These are phyloP conservation scores for Sinosuthora webbiana DNA, from an alignment of 2,113 vertebrate species.

Conservation along the genomic window DNA sequence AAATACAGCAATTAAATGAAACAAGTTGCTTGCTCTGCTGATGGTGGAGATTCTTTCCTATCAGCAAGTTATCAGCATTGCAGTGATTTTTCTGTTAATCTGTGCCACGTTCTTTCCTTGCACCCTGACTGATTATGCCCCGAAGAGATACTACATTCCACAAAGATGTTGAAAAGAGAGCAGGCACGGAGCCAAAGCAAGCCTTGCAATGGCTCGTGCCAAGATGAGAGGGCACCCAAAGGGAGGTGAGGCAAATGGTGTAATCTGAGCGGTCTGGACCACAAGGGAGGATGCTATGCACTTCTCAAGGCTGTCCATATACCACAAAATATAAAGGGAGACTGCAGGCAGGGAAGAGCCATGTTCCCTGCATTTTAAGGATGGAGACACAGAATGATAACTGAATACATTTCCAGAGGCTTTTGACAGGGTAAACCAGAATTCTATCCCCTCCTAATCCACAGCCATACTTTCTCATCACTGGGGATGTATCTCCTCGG, in stretches of 20 bases:
- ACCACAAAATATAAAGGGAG: not conserved
- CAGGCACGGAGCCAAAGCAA: not conserved
- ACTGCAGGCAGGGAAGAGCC: not conserved
- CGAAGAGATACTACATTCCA: slow-evolving; percentile 7
- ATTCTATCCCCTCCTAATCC: not conserved
- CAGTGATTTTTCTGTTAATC: not conserved
- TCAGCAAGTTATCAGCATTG: not conserved
- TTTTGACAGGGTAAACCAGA: not conserved
- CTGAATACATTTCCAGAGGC: not conserved
- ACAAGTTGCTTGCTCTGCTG: not conserved
- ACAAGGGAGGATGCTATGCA: not conserved
- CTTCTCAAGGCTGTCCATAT: not conserved
- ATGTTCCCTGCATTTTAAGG: not conserved
- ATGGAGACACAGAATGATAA: not conserved
- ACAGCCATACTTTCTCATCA: not conserved
- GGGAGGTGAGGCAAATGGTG: not conserved
- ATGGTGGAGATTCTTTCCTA: not conserved
- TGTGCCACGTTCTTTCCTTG: not conserved
- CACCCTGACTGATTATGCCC: slow-evolving; percentile 26
- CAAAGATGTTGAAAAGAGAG: slow-evolving; percentile 4
- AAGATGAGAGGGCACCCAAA: not conserved
- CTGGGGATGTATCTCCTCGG: not conserved
- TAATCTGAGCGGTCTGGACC: not conserved
- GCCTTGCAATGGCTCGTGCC: not conserved
- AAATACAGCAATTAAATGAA: not conserved